A percentile compares a stretch with the other conserved stretches of the same genome.
Evolutionary conservation across 2,888 invertebrate genomes (phyloP).

Genomic region (Meghimatium bilineatum): DNA sequence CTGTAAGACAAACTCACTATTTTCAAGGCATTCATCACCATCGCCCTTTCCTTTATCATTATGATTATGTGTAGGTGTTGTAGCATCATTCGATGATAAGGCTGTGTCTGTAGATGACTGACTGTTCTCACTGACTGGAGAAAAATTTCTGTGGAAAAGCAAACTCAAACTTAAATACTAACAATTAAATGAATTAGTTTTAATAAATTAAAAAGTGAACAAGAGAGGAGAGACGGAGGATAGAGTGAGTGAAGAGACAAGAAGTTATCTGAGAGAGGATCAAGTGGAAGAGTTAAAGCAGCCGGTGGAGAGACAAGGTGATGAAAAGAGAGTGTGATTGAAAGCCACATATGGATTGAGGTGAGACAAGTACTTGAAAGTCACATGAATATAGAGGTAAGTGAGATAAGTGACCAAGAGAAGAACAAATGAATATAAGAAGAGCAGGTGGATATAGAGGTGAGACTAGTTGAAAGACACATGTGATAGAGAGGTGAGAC

Average conservation of each 20-base stretch:
- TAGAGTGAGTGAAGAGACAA: no score
- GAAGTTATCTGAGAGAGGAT: background rate
- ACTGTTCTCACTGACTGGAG: conserved; percentile 69
- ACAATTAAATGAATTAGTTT: no score
- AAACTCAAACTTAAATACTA: background rate
- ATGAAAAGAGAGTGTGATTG: background rate
- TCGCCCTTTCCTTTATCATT: conserved; percentile 65
- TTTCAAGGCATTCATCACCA: conserved; percentile 69
- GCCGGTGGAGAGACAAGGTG: background rate
- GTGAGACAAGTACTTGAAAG: no score
- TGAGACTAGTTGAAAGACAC: no score
- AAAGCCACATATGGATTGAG: no score
- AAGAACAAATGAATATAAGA: no score
- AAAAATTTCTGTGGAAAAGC: conserved; percentile 38
- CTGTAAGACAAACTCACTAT: conserved; percentile 64
- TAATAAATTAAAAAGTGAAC: no score
- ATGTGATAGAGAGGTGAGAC: no score
- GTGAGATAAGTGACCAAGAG: no score
- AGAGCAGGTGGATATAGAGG: no score
- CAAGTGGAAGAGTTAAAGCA: background rate
- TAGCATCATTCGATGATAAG: conserved; percentile 73
- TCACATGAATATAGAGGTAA: background rate
- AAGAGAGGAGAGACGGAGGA: no score
- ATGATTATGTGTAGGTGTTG: conserved; percentile 65
- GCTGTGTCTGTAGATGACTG: conserved; percentile 77